phyloP scores from a whole-genome alignment of 2,113 vertebrate genomes.

The Lycaon pictus region DNA sequence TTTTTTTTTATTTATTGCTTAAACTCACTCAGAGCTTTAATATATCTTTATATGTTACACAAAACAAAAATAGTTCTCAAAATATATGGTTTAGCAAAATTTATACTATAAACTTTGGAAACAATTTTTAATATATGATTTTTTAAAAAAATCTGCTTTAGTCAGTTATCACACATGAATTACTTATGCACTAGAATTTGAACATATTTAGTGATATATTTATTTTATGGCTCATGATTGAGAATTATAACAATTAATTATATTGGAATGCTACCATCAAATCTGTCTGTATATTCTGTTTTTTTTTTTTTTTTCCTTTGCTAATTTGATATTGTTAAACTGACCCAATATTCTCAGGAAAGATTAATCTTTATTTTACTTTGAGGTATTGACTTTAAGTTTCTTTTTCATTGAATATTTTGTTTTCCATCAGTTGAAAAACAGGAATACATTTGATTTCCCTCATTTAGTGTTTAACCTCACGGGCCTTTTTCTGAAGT shows the following conservation, averaged over 20 bases:
- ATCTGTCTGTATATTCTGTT: background rate
- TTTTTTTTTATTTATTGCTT: background rate
- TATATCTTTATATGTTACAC: background rate
- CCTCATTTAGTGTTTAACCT: background rate
- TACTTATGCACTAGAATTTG: background rate
- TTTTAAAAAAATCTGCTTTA: background rate
- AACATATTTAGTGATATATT: background rate
- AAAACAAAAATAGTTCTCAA: background rate
- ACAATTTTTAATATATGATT: background rate
- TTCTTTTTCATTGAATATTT: background rate
- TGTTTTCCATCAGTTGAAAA: background rate
- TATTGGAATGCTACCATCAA: background rate
- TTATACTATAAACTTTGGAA: background rate
- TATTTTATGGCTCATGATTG: background rate
- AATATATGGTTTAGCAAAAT: background rate
- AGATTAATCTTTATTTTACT: background rate
- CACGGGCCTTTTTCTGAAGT: background rate
- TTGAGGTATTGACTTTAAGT: background rate
- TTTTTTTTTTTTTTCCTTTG: background rate
- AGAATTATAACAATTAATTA: slow-evolving; percentile 6
- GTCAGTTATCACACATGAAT: background rate
- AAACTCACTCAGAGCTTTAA: background rate
- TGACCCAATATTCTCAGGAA: background rate
- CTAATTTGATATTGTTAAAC: background rate
- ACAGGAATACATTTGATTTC: background rate